Base-by-base conservation (phyloP, 1,140 invertebrate genomes). In the Pseudomyrmex flavicornis region DNA sequence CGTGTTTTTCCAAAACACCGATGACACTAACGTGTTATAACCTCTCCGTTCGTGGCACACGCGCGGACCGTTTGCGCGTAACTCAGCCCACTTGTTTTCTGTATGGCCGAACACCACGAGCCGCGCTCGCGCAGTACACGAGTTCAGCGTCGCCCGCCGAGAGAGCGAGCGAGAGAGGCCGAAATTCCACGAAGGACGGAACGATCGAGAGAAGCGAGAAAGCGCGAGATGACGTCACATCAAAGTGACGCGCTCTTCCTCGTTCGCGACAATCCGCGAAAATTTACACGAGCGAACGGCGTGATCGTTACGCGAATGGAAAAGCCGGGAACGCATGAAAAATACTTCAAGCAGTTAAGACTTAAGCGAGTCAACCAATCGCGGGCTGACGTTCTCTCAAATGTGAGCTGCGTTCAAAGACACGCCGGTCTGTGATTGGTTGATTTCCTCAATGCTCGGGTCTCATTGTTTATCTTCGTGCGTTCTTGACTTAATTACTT, bases 61-160 rank as follows among this genome's bases (percentile, higher is more conserved):
- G 44, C 75, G 82, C 56, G 8, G 17, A 56, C 68, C 2, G 46
- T 63, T 52, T 82, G 83, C 86, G 62, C 46, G 52, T 80, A 56
- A 72, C 66, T 80, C 76, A 17, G 22, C 20, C 54, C 44, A 44
- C 22, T 76, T 52, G 72, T 20, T 56, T 13, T 15, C 10, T 46
- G 73, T 48, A 20, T 63, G 35, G 44, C 17, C 62, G 50, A 56
- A 68, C 35, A 35, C 35, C 35, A 56, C 48, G 17, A 22, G 35
- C 26, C 26, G 44, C 62, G n/a, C 62, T 26, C 26, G 75, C 76
- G 44, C 54, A 35, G 35, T 35, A 35, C 35, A 35, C 35, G 35
- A 35, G 35, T 46, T 62, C 35, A 17, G 58, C 75, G 63, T 52
- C 52, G 52, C 10, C 62, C 50, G 35, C 35, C 61, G 35, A 50